Evolutionary conservation across 2,888 invertebrate species (phyloP), one percentile per base, ranked within the genome.

Genomic region (Drosophila maculinotata): DNA sequence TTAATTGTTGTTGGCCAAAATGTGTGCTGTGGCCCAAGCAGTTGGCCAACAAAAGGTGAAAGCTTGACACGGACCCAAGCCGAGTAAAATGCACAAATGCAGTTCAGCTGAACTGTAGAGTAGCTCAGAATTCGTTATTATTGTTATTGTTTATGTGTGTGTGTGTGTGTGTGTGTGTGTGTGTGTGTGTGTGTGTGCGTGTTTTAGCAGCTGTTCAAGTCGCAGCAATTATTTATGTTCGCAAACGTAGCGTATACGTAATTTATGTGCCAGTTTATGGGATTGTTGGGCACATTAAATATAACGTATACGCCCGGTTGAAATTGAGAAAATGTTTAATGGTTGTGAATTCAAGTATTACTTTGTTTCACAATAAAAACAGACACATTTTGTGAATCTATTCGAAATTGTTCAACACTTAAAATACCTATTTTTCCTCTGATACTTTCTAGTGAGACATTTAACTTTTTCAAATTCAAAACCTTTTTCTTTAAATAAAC

Each of bases 1-100:
- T 84, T 81, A 84, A 81, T 81, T 81, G 80, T 76, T 65, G 76
- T 70, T 76, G 76, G 59, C 75, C 75, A 81, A 69, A 82, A 76
- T 64, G 51, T 44, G 33, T 30, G 17, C 47, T 60, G 54, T 79
- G 79, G 28, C 12, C 28, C 59, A 51, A 64, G 23, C 38, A 25
- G 58, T 47, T 35, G 45, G 49, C 51, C 26, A 31, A 36, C 36
- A 47, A 39, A 56, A 64, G 49, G 58, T 76, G 54, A 54, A 20
- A 20, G 20, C 75, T 86, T 86, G 81, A 83, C 87, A 73, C 77
- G 45, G 51, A 48, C 38, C 12, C 45, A 53, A 35, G 35, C 28
- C 2, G 4, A 8, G 25, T 14, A 41, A 68, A 70, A 39, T 71
- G 76, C 65, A 58, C 47, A 69, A 69, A 58, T 57, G 62, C 52